Base-by-base conservation (phyloP, 2,113 vertebrate genomes). In the Oncorhynchus mykiss region DNA sequence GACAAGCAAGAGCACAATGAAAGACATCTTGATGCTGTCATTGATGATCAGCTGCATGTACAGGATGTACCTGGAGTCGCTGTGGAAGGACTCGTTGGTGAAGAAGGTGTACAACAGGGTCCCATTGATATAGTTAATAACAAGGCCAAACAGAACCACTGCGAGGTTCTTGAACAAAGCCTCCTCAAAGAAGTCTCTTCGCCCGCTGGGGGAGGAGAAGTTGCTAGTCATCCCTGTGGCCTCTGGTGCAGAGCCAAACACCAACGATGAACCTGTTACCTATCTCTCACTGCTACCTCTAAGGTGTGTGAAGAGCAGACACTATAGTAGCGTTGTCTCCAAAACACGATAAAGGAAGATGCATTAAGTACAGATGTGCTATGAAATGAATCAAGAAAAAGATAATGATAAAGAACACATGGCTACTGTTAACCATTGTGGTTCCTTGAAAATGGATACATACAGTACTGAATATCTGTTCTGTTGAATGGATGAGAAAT, bases 41-140 rank as follows among this genome's bases (percentile, higher is more conserved):
- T 83, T 80, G 14, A 77, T 20, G 2, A 77, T 48, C 54, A 83
- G 51, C 11, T 77, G 74, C 31, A 77, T 62, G 67, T 75, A 83
- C 20, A 80, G 68, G 12, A 72, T 49, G 29, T 83, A 80, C 45
- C 71, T 68, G 1, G 78, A 31, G 29, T 66, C 34, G 18, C 67
- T 72, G 34, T 72, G 45, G 65, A 78, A 71, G 0, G 22, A 49
- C 29, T 22, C 70, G 3, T 64, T 72, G 13, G 73, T 75, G 34
- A 78, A 83, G 54, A 51, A 54, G 16, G 70, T 77, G 25, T 60
- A 74, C 12, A 83, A 2, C 12, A 80, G 45, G 2, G 73, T 9
- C 20, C 78, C 59, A 34, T 78, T 80, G 25, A 84, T 57, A 65
- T 48, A 70, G n/a, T n/a, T 68, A 70, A 75, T 84, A 62, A 71